Conservation (phyloP, 1,140 invertebrate genomes). For the Doryteuthis pealeii region DNA sequence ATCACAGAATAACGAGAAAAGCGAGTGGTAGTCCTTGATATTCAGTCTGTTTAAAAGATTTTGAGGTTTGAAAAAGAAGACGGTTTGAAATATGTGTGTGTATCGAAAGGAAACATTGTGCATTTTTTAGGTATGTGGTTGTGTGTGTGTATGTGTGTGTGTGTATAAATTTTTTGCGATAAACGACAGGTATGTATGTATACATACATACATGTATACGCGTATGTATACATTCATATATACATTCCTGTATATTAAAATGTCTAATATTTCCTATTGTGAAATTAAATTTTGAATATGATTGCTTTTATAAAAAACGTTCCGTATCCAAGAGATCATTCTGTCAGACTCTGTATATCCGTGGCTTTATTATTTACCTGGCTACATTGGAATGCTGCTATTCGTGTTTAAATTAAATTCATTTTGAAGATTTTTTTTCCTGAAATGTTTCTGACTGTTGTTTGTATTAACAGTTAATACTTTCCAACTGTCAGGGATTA, state of each 20-base stretch:
- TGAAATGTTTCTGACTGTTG: no score
- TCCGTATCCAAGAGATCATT: neutral
- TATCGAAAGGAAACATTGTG: no score
- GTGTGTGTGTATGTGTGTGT: neutral
- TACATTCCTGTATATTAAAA: neutral
- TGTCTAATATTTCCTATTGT: neutral
- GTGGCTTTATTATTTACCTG: neutral
- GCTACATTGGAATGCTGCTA: neutral
- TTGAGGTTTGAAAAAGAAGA: no score
- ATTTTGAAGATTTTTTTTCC: no score
- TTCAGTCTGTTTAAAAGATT: no score
- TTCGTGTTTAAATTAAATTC: neutral
- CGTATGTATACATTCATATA: neutral
- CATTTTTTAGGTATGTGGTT: neutral
- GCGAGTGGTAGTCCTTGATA: no score
- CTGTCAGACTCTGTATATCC: neutral
- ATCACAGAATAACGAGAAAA: no score
- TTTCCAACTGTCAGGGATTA: no score
- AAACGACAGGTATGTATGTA: neutral
- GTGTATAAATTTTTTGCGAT: neutral
- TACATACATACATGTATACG: neutral
- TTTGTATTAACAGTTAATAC: no score
- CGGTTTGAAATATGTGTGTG: neutral
- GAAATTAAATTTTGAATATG: neutral
- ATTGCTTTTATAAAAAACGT: neutral